Percentiles rank a stretch among this genome's conserved stretches.
Evolutionary conservation across 2,888 invertebrate species (phyloP).

Genomic region (Mythimna lalbum): DNA sequence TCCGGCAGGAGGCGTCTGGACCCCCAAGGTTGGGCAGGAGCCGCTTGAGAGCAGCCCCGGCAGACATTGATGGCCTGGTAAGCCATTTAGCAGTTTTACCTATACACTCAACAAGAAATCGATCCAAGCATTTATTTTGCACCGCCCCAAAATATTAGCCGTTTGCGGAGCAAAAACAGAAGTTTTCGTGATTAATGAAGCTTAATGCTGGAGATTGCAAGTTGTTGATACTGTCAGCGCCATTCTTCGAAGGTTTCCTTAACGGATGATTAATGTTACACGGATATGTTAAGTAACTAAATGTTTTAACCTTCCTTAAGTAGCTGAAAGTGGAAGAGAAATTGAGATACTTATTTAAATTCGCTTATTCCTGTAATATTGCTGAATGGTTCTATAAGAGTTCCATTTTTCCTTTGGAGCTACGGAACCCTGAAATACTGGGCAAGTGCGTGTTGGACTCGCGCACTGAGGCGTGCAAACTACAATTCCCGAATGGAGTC

Average conservation of each 20-base stretch:
- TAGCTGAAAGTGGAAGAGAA: background rate
- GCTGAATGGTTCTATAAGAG: too few species aligned
- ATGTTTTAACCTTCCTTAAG: conserved; percentile 29
- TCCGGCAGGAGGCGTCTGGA: too few species aligned
- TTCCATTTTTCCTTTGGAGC: too few species aligned
- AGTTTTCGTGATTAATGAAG: conserved; percentile 65
- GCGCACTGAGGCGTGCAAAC: too few species aligned
- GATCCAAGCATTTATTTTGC: conserved; percentile 22
- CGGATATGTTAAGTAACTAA: conserved; percentile 37
- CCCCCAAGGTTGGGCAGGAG: too few species aligned
- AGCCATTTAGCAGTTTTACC: background rate
- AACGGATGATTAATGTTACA: conserved; percentile 48
- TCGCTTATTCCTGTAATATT: too few species aligned
- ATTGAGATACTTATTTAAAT: background rate
- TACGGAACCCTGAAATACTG: too few species aligned
- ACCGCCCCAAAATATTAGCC: conserved; percentile 16
- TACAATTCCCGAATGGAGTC: too few species aligned
- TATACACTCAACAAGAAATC: conserved; percentile 1
- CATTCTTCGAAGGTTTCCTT: conserved; percentile 44
- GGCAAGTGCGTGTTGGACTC: too few species aligned
- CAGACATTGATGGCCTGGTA: background rate
- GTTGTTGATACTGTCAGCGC: conserved; percentile 56
- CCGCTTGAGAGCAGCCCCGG: too few species aligned
- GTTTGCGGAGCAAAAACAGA: conserved; percentile 58
- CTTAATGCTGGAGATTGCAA: conserved; percentile 54